Evolutionary conservation across 1,140 invertebrate genomes (phyloP).

Genomic region (Bombus huntii): DNA sequence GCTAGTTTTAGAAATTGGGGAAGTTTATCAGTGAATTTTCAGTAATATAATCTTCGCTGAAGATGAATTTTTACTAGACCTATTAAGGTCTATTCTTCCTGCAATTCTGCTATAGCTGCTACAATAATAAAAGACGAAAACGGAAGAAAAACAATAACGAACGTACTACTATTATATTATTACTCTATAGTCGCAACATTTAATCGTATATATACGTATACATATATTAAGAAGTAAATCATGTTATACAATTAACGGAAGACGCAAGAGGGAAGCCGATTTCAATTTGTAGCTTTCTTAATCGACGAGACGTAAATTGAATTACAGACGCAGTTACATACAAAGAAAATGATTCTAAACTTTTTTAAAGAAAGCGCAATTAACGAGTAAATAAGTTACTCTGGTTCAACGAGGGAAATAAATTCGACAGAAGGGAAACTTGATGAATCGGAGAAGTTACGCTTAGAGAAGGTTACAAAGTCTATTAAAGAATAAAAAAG

Average conservation of each 20-base stretch:
- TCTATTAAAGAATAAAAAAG: not conserved
- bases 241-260: not conserved
- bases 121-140: constrained; percentile 26
- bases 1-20: too few relatives aligned
- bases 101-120: not conserved
- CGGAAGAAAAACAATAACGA: constrained; percentile 35
- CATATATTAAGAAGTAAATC: not conserved
- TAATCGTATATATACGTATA: constrained; percentile 21
- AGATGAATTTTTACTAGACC: too few relatives aligned
- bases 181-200: constrained; percentile 19
- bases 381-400: not conserved
- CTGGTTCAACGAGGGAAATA: not conserved
- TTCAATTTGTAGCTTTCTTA: constrained; percentile 26
- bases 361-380: not conserved
- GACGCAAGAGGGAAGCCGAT: not conserved
- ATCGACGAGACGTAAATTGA: not conserved
- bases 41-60: not conserved
- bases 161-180: constrained; percentile 29
- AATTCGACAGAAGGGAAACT: not conserved
- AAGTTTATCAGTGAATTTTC: not conserved
- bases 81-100: not conserved
- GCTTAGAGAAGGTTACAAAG: not conserved
- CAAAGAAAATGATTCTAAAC: constrained; percentile 15
- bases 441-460: not conserved
- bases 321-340: not conserved